Evolutionary conservation across 2,888 invertebrate species (phyloP).

Genomic region (Polymixis lichenea): DNA sequence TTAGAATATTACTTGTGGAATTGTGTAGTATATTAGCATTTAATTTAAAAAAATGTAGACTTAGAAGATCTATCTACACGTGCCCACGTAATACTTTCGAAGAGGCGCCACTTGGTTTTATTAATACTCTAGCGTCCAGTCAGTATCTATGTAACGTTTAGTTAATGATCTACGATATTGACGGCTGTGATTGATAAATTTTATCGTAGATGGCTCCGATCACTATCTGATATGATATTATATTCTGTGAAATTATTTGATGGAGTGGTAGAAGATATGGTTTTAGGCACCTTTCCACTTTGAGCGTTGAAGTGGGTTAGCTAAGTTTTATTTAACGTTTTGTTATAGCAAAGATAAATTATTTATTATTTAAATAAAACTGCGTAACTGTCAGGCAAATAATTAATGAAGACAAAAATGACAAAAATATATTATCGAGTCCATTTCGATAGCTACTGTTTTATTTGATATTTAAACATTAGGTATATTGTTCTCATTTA

Average conservation of each 20-base stretch:
- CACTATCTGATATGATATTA: conserved; percentile 34
- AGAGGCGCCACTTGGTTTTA: conserved; percentile 19
- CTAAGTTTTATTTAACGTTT: not conserved
- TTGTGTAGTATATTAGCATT: too few species aligned
- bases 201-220: conserved; percentile 50
- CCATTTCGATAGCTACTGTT: conserved; percentile 33
- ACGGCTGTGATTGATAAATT: conserved; percentile 57
- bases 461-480: conserved; percentile 42
- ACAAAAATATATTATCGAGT: conserved; percentile 10
- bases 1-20: not conserved
- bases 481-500: conserved; percentile 38
- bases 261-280: not conserved
- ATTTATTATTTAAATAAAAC: not conserved
- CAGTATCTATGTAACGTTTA: conserved; percentile 50
- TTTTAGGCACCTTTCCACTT: not conserved
- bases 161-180: conserved; percentile 62
- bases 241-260: conserved; percentile 25
- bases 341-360: not conserved
- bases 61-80: not conserved
- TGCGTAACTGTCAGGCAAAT: not conserved
- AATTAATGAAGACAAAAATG: conserved; percentile 25
- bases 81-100: not conserved
- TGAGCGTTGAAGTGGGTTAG: not conserved
- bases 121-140: conserved; percentile 36
- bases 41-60: too few species aligned